phyloP scores from a whole-genome alignment of 1,140 invertebrate genomes.

The Physella acuta region DNA sequence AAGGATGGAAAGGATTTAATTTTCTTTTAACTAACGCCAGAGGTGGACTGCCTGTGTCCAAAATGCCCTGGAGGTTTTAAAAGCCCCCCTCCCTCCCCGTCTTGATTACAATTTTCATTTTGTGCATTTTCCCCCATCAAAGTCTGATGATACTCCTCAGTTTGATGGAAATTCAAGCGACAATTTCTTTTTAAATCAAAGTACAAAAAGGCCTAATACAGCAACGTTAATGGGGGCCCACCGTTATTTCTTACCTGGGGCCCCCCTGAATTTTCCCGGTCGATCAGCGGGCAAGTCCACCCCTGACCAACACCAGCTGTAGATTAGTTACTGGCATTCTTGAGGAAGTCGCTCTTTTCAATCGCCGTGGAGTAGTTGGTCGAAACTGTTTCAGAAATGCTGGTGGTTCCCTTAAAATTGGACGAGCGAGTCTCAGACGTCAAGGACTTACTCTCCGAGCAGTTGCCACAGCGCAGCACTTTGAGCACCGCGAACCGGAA shows the following conservation, averaged over 20 bases:
- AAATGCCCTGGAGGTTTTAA: no score
- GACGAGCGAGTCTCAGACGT: not conserved
- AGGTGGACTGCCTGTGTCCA: no score
- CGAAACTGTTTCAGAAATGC: not conserved
- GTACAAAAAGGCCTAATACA: no score
- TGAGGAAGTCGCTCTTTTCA: not conserved
- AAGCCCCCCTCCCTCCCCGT: no score
- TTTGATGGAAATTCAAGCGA: no score
- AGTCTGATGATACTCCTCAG: no score
- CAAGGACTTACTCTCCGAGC: not conserved
- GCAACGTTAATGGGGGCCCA: no score
- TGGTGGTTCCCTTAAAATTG: not conserved
- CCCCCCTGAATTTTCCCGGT: not conserved
- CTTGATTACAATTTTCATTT: no score
- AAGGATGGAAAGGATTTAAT: no score
- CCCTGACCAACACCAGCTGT: not conserved
- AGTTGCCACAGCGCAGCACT: conserved; percentile 19
- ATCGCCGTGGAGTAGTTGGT: not conserved
- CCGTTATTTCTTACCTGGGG: not conserved
- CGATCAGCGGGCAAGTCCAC: not conserved
- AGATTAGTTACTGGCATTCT: not conserved
- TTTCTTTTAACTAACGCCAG: no score
- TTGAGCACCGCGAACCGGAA: conserved; percentile 31
- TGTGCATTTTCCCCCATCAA: no score
- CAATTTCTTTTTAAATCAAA: no score